phyloP scores from a whole-genome alignment of 2,888 invertebrate genomes.

The Blera fallax region DNA sequence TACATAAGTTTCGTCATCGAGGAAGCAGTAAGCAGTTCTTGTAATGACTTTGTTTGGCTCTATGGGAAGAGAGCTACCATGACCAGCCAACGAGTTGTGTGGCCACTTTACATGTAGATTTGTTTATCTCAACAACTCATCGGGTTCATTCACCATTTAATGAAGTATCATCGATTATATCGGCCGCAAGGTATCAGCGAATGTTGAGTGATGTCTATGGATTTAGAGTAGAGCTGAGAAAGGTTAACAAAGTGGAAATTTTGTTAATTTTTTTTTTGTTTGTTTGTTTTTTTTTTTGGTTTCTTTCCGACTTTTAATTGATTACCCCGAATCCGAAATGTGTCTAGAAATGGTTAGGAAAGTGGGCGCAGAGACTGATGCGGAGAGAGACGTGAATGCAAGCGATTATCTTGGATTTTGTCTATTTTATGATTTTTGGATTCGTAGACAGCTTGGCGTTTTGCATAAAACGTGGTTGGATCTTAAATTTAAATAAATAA shows the following conservation, averaged over 20 bases:
- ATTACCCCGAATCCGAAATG: neutral
- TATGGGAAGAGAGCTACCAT: neutral
- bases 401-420: neutral
- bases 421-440: neutral
- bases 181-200: neutral
- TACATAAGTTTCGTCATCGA: neutral
- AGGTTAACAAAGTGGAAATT: conserved; percentile 8
- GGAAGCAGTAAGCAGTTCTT: conserved; percentile 18
- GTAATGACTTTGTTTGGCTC: neutral
- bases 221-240: conserved; percentile 1
- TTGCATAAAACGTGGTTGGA: conserved; percentile 11
- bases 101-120: neutral
- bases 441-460: conserved; percentile 36
- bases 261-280: neutral
- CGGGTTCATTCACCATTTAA: conserved; percentile 68
- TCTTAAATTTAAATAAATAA: neutral
- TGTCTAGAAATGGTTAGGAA: neutral
- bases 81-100: neutral
- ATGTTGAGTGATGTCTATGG: conserved; percentile 14
- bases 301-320: conserved; percentile 23
- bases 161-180: conserved; percentile 30
- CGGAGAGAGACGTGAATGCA: neutral
- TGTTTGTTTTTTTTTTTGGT: neutral
- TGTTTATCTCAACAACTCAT: neutral
- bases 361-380: neutral